A percentile compares a stretch with the other conserved stretches of the same genome.
phyloP scores from a whole-genome alignment of 1,140 invertebrate species.

The Eubasilissa regina region DNA sequence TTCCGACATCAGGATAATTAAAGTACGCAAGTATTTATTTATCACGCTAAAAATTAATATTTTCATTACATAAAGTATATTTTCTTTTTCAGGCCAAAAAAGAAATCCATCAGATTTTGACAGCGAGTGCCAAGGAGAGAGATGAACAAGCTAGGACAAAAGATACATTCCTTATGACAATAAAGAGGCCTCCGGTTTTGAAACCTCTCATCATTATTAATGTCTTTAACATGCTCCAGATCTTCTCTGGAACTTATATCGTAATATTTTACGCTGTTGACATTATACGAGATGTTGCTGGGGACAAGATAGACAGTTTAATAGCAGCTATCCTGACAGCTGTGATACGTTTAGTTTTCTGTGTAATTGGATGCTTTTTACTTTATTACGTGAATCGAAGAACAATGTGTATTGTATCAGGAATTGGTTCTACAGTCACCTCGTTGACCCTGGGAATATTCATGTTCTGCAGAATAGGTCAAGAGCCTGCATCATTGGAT shows the following conservation, averaged over 20 bases:
- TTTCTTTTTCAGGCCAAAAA: slow-evolving; percentile 69
- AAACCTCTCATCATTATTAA: slow-evolving; percentile 82
- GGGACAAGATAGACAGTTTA: slow-evolving; percentile 67
- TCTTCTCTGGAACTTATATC: slow-evolving; percentile 81
- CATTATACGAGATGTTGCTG: slow-evolving; percentile 75
- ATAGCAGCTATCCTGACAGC: slow-evolving; percentile 79
- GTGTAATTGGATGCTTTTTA: slow-evolving; percentile 76
- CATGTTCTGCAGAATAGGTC: slow-evolving; percentile 67
- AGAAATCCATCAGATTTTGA: slow-evolving; percentile 73
- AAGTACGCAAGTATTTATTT: too few relatives aligned
- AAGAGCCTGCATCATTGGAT: slow-evolving; percentile 64
- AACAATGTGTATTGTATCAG: slow-evolving; percentile 76
- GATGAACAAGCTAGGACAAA: slow-evolving; percentile 65
- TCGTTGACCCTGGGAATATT: slow-evolving; percentile 75
- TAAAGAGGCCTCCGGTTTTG: slow-evolving; percentile 73
- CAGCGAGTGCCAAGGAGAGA: slow-evolving; percentile 70
- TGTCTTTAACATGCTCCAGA: slow-evolving; percentile 80
- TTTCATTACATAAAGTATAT: background rate
- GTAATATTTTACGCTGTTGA: slow-evolving; percentile 84
- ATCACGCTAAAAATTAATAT: too few relatives aligned
- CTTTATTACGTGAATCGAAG: slow-evolving; percentile 77
- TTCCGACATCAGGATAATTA: too few relatives aligned
- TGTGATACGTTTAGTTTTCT: slow-evolving; percentile 75
- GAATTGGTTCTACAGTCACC: slow-evolving; percentile 75
- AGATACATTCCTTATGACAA: slow-evolving; percentile 70